Conservation (phyloP, 2,113 vertebrate genomes). For the Urocynchramus pylzowi region DNA sequence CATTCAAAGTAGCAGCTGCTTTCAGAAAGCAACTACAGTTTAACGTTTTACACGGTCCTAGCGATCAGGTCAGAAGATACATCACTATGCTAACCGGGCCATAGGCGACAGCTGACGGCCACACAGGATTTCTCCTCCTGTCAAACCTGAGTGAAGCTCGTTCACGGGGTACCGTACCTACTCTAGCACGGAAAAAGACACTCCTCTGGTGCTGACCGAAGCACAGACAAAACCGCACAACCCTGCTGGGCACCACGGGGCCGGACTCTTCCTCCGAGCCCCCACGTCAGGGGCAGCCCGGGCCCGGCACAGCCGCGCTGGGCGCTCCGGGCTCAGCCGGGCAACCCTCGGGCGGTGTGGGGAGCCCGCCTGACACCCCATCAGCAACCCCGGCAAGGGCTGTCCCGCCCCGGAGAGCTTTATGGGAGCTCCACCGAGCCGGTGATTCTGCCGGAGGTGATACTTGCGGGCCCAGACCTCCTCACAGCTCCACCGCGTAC, state of each 20-base stretch:
- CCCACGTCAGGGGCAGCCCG: rapidly evolving
- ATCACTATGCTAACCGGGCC: rapidly evolving
- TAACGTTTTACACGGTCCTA: background rate
- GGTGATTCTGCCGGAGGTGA: rapidly evolving
- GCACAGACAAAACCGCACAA: rapidly evolving
- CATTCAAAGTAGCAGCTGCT: background rate
- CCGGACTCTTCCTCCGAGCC: rapidly evolving
- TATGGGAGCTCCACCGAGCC: background rate
- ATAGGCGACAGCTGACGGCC: rapidly evolving
- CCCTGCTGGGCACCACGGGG: rapidly evolving
- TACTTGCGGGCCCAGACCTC: rapidly evolving
- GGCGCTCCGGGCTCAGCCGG: background rate
- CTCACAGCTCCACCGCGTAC: rapidly evolving
- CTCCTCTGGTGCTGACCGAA: rapidly evolving
- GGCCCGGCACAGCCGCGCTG: background rate
- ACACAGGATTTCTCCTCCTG: background rate
- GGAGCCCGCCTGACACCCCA: no score
- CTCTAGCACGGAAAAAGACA: rapidly evolving
- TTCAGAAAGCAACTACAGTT: background rate
- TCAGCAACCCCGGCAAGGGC: no score
- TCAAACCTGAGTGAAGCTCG: rapidly evolving
- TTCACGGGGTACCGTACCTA: rapidly evolving
- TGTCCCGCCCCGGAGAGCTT: background rate
- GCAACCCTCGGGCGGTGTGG: rapidly evolving
- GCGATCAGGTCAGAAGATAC: background rate